These are phyloP conservation scores for Epinotia brunnichana DNA, from an alignment of 2,888 invertebrate species.

Conservation along the genomic window DNA sequence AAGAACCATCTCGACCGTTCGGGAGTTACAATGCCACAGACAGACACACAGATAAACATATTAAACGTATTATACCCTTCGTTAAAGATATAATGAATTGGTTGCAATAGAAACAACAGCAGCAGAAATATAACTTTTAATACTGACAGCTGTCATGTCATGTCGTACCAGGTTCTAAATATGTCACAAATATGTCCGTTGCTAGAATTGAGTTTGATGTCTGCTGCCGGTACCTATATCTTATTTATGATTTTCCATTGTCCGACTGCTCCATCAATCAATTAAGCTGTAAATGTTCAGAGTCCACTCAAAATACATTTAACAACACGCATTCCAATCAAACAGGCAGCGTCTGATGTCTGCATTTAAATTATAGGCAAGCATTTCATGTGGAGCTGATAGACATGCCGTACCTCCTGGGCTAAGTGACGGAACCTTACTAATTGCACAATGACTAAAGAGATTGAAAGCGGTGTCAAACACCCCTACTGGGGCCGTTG, in stretches of 20 bases:
- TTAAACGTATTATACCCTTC: not conserved
- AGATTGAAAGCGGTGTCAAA: slow-evolving; percentile 54
- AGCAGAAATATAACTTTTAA: not conserved
- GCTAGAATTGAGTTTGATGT: slow-evolving; percentile 4
- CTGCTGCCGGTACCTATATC: slow-evolving; percentile 6
- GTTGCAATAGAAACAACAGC: not conserved
- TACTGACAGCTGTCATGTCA: slow-evolving; percentile 1
- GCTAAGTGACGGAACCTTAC: slow-evolving; percentile 57
- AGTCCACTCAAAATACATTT: slow-evolving; percentile 24
- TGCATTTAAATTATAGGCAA: slow-evolving; percentile 47
- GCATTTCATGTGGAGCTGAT: slow-evolving; percentile 49
- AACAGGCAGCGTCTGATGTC: slow-evolving; percentile 31
- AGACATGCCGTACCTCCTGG: slow-evolving; percentile 51
- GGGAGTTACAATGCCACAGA: too few relatives aligned
- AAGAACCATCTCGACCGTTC: too few relatives aligned
- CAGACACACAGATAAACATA: too few relatives aligned
- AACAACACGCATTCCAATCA: slow-evolving; percentile 37
- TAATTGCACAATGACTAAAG: slow-evolving; percentile 64
- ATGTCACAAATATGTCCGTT: not conserved
- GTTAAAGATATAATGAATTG: not conserved
- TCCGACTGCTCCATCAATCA: slow-evolving; percentile 29
- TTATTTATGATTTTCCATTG: slow-evolving; percentile 18
- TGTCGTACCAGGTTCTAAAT: slow-evolving; percentile 5
- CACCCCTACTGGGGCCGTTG: slow-evolving; percentile 44
- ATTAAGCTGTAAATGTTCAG: slow-evolving; percentile 35